Conservation (phyloP, 2,797 vertebrate species). For the Alcedo atthis region DNA sequence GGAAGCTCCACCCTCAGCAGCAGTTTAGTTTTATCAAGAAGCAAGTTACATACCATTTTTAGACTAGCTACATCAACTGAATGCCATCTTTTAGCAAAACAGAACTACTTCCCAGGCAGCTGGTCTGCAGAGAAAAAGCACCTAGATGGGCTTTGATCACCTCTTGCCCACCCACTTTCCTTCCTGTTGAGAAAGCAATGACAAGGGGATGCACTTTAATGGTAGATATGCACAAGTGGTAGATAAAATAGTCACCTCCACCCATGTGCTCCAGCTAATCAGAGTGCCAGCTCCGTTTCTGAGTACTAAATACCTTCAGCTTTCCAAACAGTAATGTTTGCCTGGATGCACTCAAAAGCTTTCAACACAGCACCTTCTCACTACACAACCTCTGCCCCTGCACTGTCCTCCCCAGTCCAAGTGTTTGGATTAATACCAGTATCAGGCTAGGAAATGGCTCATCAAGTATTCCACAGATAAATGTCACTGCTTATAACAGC, state of each 20-base stretch:
- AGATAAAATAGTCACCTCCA: not conserved
- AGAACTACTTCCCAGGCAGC: not conserved
- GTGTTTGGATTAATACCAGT: not conserved
- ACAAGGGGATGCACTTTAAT: not conserved
- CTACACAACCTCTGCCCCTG: not conserved
- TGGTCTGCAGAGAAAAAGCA: not conserved
- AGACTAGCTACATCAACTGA: not conserved
- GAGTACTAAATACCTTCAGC: not conserved
- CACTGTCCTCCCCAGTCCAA: not conserved
- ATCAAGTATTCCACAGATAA: not conserved
- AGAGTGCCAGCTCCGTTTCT: not conserved
- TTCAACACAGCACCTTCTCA: not conserved
- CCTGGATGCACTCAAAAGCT: not conserved
- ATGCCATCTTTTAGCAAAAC: not conserved
- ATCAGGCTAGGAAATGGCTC: not conserved
- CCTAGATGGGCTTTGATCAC: not conserved
- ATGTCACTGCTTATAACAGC: not conserved
- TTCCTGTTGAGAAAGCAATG: not conserved
- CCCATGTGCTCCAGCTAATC: not conserved
- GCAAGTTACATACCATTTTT: not conserved
- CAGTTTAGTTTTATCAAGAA: not conserved
- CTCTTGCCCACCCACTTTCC: not conserved
- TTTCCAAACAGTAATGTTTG: not conserved
- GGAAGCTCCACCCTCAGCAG: not conserved
- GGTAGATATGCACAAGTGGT: not conserved